Conservation (phyloP, 2,888 invertebrate genomes). For the Unio pictorum region DNA sequence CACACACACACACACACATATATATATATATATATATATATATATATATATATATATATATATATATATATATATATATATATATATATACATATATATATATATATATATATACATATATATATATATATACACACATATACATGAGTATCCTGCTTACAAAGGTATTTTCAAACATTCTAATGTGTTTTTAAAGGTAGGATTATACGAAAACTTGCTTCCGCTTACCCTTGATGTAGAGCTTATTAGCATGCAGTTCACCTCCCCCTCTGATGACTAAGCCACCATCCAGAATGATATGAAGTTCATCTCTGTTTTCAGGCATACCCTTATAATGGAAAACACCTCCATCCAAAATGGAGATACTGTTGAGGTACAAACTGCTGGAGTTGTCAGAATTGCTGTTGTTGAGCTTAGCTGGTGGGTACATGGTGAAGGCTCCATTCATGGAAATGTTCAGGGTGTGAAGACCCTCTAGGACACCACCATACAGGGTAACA, state of each 20-base stretch:
- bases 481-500: constrained; percentile 48
- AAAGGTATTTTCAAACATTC: too few relatives aligned
- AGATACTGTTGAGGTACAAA: constrained; percentile 41
- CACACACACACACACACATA: too few relatives aligned
- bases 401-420: constrained; percentile 17
- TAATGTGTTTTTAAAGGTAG: too few relatives aligned
- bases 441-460: constrained; percentile 54
- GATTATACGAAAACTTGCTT: too few relatives aligned
- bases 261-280: constrained; percentile 49
- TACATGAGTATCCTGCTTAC: too few relatives aligned
- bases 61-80: too few relatives aligned
- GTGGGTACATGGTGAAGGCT: constrained; percentile 45
- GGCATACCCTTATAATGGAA: constrained; percentile 45
- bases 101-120: too few relatives aligned
- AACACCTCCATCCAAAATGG: constrained; percentile 48
- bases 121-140: too few relatives aligned
- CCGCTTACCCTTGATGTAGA: constrained; percentile 35
- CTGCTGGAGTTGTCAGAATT: background rate
- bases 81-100: too few relatives aligned
- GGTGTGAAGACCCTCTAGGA: constrained; percentile 45
- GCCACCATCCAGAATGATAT: constrained; percentile 37
- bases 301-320: constrained; percentile 33
- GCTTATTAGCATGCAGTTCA: constrained; percentile 39
- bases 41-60: too few relatives aligned
- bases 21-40: too few relatives aligned